Evolutionary conservation across 2,113 vertebrate genomes (phyloP).

Genomic region (Nanger granti): DNA sequence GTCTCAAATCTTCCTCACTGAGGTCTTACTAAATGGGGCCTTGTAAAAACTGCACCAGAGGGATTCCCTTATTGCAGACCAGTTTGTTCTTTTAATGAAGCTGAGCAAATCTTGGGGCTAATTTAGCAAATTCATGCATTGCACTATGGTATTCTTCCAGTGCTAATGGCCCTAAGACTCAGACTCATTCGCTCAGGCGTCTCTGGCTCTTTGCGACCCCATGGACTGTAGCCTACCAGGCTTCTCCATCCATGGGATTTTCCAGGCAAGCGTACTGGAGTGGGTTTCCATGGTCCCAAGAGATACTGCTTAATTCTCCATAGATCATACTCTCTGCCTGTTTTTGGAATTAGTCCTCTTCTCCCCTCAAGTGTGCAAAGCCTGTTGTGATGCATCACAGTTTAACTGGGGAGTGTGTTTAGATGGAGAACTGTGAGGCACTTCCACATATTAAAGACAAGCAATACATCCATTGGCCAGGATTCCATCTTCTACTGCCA

Average conservation of each 20-base stretch:
- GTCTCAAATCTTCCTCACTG: background rate
- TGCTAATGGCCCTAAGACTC: background rate
- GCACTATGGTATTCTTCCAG: background rate
- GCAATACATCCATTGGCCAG: background rate
- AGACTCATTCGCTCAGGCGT: too few relatives aligned
- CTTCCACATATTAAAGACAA: background rate
- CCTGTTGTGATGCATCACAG: background rate
- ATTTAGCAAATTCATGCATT: background rate
- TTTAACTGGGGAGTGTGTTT: background rate
- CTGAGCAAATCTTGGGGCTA: background rate
- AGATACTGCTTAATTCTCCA: background rate
- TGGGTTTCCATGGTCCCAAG: background rate
- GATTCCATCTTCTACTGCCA: background rate
- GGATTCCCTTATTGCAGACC: background rate
- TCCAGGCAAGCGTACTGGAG: too few relatives aligned
- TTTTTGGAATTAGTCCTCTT: background rate
- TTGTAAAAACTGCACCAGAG: background rate
- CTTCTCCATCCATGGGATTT: too few relatives aligned
- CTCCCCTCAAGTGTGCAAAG: background rate
- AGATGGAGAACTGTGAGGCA: background rate
- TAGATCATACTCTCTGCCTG: background rate
- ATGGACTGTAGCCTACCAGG: too few relatives aligned
- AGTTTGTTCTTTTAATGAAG: background rate
- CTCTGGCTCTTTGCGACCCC: too few relatives aligned
- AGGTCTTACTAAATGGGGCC: background rate